A percentile compares a stretch with the other conserved stretches of the same genome.
phyloP scores from a whole-genome alignment of 1,140 invertebrate species.

The Macrostomum lignano region DNA sequence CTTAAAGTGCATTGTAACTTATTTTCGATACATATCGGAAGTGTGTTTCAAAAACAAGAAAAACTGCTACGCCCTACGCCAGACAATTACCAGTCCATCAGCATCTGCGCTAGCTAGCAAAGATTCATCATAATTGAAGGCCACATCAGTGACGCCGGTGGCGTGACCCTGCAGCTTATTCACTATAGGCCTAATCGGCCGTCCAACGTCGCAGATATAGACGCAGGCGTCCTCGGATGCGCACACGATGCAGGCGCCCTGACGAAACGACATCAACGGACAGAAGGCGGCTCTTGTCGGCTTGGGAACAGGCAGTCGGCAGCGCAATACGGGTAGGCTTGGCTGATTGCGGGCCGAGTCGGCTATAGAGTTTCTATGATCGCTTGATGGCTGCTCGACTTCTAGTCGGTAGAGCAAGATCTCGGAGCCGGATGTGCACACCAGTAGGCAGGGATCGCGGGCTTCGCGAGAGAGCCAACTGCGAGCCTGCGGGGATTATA shows the following conservation, averaged over 20 bases:
- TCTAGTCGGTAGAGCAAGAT: slow-evolving; percentile 40
- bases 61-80: too few species aligned
- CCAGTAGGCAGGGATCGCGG: slow-evolving; percentile 43
- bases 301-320: too few species aligned
- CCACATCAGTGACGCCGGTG: slow-evolving; percentile 45
- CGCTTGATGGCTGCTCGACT: too few species aligned
- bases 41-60: too few species aligned
- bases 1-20: too few species aligned
- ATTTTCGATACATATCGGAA: too few species aligned
- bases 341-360: too few species aligned
- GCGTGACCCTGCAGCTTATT: slow-evolving; percentile 58
- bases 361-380: too few species aligned
- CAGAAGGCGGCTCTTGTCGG: too few species aligned
- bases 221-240: slow-evolving; percentile 58
- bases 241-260: slow-evolving; percentile 46
- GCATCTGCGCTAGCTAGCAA: slow-evolving; percentile 52
- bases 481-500: slow-evolving; percentile 35
- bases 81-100: slow-evolving; percentile 53
- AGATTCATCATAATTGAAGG: slow-evolving; percentile 63
- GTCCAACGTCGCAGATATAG: slow-evolving; percentile 49
- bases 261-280: slow-evolving; percentile 45
- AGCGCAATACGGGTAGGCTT: too few species aligned
- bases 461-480: slow-evolving; percentile 50
- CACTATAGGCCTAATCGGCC: too few species aligned
- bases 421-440: slow-evolving; percentile 45